Percentiles rank a stretch among this genome's conserved stretches.
phyloP scores from a whole-genome alignment of 2,888 invertebrate species.

The Harpalus rubripes region DNA sequence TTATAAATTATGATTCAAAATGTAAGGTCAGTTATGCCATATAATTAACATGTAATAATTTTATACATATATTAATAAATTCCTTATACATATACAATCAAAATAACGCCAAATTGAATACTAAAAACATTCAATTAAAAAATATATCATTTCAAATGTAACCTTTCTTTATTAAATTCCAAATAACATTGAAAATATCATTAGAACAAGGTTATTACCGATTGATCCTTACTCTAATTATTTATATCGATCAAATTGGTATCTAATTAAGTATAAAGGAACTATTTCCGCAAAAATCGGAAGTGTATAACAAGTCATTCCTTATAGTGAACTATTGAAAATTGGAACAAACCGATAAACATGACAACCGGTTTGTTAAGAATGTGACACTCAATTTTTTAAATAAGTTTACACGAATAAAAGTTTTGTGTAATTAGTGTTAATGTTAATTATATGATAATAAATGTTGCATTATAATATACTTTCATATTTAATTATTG shows the following conservation, averaged over 20 bases:
- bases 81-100: not conserved
- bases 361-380: conserved; percentile 11
- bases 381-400: conserved; percentile 15
- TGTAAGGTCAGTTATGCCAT: not conserved
- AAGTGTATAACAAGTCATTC: conserved; percentile 7
- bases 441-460: conserved; percentile 11
- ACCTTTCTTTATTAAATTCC: conserved; percentile 4
- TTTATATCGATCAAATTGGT: conserved; percentile 10
- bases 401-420: not conserved
- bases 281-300: conserved; percentile 42
- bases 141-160: not conserved
- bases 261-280: conserved; percentile 24
- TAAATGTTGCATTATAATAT: not conserved
- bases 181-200: conserved; percentile 42
- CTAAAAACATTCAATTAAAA: conserved; percentile 8
- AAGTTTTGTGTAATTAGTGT: not conserved
- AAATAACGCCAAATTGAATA: not conserved
- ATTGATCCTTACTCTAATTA: conserved; percentile 31
- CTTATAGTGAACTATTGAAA: conserved; percentile 11
- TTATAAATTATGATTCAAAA: not conserved
- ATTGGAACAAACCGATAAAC: conserved; percentile 6
- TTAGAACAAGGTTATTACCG: conserved; percentile 31
- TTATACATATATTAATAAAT: not conserved
- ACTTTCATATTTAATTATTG: conserved; percentile 10
- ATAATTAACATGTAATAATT: not conserved